Percentiles rank a stretch among this genome's conserved stretches.
Evolutionary conservation across 2,113 vertebrate genomes (phyloP).

Genomic region (Spermophilus dauricus): DNA sequence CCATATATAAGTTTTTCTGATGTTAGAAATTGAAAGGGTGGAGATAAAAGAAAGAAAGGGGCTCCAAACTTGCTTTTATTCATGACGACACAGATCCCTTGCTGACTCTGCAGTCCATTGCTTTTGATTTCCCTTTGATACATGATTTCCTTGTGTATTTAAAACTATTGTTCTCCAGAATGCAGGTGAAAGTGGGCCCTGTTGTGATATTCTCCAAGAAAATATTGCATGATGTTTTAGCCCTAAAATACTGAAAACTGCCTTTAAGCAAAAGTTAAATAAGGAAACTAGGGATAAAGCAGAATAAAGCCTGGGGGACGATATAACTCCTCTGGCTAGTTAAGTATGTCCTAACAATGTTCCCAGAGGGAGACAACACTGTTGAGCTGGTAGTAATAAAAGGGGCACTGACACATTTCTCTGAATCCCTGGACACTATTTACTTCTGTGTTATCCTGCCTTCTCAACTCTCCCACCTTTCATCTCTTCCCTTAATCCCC

Average conservation of each 20-base stretch:
- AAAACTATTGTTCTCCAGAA: background rate
- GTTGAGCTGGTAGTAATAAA: background rate
- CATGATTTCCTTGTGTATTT: constrained; percentile 47
- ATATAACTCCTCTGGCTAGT: background rate
- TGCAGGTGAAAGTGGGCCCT: background rate
- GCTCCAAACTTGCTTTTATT: constrained; percentile 42
- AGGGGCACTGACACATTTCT: background rate
- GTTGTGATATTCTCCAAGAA: background rate
- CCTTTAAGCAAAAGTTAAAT: constrained; percentile 62
- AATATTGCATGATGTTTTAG: background rate
- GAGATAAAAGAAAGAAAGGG: background rate
- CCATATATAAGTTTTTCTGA: background rate
- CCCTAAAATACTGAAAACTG: background rate
- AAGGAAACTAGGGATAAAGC: background rate
- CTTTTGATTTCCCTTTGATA: constrained; percentile 39
- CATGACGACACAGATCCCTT: background rate
- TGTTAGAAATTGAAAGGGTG: constrained; percentile 65
- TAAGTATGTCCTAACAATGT: background rate
- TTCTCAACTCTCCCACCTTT: background rate
- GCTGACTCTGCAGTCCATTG: background rate
- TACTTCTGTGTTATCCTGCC: background rate
- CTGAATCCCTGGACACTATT: background rate
- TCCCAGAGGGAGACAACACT: background rate
- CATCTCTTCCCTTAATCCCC: background rate
- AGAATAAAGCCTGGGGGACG: background rate